These are phyloP conservation scores for Semaprochilodus insignis DNA, from an alignment of 2,797 vertebrate species.

Conservation along the genomic window DNA sequence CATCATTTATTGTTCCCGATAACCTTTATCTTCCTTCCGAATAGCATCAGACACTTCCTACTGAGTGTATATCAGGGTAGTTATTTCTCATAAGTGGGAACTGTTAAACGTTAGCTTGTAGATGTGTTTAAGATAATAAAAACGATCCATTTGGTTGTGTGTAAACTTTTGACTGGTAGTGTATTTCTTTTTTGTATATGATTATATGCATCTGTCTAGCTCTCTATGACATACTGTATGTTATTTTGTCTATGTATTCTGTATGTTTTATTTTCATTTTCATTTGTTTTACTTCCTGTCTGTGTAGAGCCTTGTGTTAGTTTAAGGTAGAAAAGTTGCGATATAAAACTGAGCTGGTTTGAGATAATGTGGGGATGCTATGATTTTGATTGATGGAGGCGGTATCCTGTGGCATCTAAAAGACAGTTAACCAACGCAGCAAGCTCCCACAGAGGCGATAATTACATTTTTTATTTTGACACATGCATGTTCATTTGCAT, in stretches of 20 bases:
- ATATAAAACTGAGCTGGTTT: background rate
- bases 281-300: background rate
- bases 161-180: no score
- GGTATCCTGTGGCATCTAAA: background rate
- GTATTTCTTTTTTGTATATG: background rate
- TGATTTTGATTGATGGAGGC: background rate
- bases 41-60: no score
- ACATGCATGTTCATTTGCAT: background rate
- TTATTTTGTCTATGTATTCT: background rate
- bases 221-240: background rate
- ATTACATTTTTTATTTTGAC: slow-evolving; percentile 31
- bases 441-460: slow-evolving; percentile 47
- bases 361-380: background rate
- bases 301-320: background rate
- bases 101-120: no score
- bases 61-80: no score
- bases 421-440: background rate
- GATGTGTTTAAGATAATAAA: no score
- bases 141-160: no score
- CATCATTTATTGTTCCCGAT: no score
- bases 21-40: no score
- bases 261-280: background rate
- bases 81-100: no score
- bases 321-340: background rate
- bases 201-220: background rate